Conservation (phyloP, 1,140 invertebrate genomes). For the Aporrectodea caliginosa region DNA sequence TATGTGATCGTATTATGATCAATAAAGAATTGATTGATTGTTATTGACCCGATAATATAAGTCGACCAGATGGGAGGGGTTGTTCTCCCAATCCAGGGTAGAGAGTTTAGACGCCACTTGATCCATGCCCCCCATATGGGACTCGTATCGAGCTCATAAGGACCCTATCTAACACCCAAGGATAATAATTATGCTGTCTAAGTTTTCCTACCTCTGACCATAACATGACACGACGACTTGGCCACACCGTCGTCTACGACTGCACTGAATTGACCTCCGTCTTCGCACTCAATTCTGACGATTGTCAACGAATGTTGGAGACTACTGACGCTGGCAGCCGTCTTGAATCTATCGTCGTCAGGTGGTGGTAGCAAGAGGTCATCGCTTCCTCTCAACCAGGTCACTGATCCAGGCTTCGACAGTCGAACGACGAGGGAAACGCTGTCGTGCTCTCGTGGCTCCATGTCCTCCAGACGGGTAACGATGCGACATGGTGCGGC, state of each 20-base stretch:
- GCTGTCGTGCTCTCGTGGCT: background rate
- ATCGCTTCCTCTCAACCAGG: background rate
- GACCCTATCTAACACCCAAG: no score
- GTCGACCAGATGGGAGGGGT: no score
- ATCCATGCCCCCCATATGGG: no score
- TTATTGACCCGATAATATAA: no score
- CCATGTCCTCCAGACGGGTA: background rate
- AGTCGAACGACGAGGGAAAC: background rate
- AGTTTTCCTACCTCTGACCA: background rate
- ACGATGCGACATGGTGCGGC: background rate
- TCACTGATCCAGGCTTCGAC: background rate
- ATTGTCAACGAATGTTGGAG: background rate
- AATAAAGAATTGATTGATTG: no score
- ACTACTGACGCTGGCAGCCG: background rate
- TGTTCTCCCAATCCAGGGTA: no score
- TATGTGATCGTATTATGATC: no score
- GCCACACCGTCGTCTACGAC: background rate
- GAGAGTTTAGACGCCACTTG: no score
- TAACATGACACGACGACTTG: background rate
- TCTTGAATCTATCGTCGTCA: background rate
- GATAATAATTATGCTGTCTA: no score
- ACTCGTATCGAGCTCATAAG: no score
- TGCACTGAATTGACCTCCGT: background rate
- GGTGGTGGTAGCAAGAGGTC: background rate
- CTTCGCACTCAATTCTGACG: background rate